Evolutionary conservation across 2,113 vertebrate species (phyloP), one percentile per base, ranked within the genome.

Genomic region (Cyanoliseus patagonus): DNA sequence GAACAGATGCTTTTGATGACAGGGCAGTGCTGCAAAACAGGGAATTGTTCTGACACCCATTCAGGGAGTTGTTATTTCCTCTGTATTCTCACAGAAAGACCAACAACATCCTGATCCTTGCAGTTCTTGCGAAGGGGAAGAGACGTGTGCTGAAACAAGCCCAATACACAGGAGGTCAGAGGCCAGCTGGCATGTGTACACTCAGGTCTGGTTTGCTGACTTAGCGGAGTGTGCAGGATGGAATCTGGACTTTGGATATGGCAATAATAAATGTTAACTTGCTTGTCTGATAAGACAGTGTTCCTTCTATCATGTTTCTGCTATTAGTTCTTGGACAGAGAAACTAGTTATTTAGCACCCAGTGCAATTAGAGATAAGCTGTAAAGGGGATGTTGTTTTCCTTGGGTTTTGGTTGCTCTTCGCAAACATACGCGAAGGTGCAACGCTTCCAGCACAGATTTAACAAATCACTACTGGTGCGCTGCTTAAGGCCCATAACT

Each of bases 201-300:
- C 64, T 83, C 25, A 3, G 28, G 11, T 17, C 76, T 84, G 78
- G 25, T 44, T 37, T 96, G 96, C 96, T 96, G 94, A 95, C 79
- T 31, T 31, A 94, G 93, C 96, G 82, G 63, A 64, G 72, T 1
- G 5, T 59, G 92, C 52, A 55, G 92, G 81, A 88, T 5, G 0
- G 74, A 83, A 35, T 86, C 84, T 94, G 97, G 91, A 97, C 97
- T 97, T 97, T 97, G 97, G 77, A 81, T 92, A 13, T 10, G 30
- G 79, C 78, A 83, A 23, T 83, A 91, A 94, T 61, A 83, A 93
- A 93, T 88, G 91, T 92, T 97, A 95, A 94, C 96, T 90, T 25
- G 70, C 22, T 1, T 33, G 17, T 91, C 69, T 81, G 97, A 97
- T 97, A 97, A 97, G 85, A 14, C 31, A 82, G 57, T 42, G 63